Evolutionary conservation across 2,888 invertebrate genomes (phyloP), one percentile per base, ranked within the genome.

Genomic region (Lucinisca nassula): DNA sequence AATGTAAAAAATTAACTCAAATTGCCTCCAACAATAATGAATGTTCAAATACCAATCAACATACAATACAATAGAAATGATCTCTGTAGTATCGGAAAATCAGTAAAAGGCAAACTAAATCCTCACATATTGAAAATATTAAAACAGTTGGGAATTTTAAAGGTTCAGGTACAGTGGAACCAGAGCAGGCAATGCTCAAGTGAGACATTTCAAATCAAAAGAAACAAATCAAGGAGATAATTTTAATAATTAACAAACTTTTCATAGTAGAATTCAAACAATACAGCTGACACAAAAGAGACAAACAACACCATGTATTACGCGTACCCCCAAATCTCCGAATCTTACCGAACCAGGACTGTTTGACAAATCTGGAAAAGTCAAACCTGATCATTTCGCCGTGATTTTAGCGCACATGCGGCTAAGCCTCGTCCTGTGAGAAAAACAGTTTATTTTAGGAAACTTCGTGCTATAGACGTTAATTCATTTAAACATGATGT

Each of bases 331-430:
- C n/a, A 35, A 14, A 32, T 35, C 21, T 32, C 72, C 8, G 37
- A 35, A 32, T 30, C 37, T 37, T 72, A 37, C 37, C 3, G 82
- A 82, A 30, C 81, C 84, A 24, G 81, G 84, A 51, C 81, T 84
- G 27, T 70, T 82, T 45, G 79, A 88, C 35, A 38, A 32, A 24
- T 77, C 51, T 55, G 88, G 79, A 32, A 88, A 84, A 45, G 55
- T 75, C 10, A 67, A 74, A 30, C 79, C 79, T 58, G 84, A 88
- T 40, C 88, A 84, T 55, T 85, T 77, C 30, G 84, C 82, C 17
- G 82, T 85, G 21, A 73, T 49, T 17, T 82, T 38, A 79, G 61
- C 8, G 82, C 49, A 14, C 24, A 38, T 0, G 58, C 61, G 10
- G 27, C 80, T 45, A 88, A 67, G 70, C 88, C 82, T 12, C 21